phyloP scores from a whole-genome alignment of 2,797 vertebrate species.

The Nannoperca obscura region DNA sequence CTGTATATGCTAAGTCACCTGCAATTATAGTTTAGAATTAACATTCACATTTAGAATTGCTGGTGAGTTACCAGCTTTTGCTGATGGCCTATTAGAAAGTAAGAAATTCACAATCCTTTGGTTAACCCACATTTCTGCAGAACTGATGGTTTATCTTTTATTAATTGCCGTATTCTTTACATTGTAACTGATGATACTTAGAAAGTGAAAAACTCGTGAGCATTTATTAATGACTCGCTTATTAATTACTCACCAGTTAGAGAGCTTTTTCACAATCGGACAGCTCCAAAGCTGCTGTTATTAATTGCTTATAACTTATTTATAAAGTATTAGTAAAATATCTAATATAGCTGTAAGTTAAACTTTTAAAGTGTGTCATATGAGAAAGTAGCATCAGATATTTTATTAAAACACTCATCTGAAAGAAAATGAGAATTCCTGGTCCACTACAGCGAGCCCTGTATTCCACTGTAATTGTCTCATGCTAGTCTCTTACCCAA shows the following conservation, averaged over 20 bases:
- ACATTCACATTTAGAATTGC: too few relatives aligned
- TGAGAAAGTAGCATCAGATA: background rate
- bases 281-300: background rate
- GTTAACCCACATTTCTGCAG: too few relatives aligned
- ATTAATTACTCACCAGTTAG: constrained; percentile 21
- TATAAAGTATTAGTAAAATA: background rate
- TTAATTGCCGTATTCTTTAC: background rate
- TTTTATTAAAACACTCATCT: background rate
- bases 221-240: constrained; percentile 7
- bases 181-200: constrained; percentile 13
- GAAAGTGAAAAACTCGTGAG: background rate
- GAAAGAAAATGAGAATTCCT: background rate
- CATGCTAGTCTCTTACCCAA: constrained; percentile 26
- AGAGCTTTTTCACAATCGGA: background rate
- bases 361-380: background rate
- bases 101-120: background rate
- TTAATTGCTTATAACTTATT: constrained; percentile 1
- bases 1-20: too few relatives aligned
- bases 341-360: background rate
- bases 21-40: too few relatives aligned
- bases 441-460: constrained; percentile 1
- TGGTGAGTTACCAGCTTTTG: too few relatives aligned
- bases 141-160: background rate
- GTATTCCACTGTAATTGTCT: constrained; percentile 8
- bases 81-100: too few relatives aligned